phyloP scores from a whole-genome alignment of 2,113 vertebrate genomes.

The Phrynocephalus versicolor region DNA sequence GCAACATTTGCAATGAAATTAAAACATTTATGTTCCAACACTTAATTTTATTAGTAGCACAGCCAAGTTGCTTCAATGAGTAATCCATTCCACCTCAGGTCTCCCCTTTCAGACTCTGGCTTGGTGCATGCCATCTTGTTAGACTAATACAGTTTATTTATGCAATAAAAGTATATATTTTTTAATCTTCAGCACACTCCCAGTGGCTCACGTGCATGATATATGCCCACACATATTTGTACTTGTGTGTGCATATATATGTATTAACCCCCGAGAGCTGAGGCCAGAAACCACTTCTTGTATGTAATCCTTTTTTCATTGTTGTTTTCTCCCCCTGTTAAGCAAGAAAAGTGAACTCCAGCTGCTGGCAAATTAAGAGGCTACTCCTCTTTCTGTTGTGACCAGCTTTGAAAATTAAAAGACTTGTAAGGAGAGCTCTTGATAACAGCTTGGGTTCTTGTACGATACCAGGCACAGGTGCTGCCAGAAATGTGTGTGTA shows the following conservation, averaged over 20 bases:
- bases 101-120: constrained; percentile 27
- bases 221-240: not conserved
- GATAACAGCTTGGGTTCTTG: not conserved
- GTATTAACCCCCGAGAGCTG: not conserved
- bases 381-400: not conserved
- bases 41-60: constrained; percentile 74
- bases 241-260: not conserved
- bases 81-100: constrained; percentile 54
- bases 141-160: not conserved
- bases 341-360: not conserved
- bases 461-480: not conserved
- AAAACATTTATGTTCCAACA: constrained; percentile 72
- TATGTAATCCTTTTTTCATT: not conserved
- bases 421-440: not conserved
- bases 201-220: not conserved
- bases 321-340: not conserved
- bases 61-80: constrained; percentile 60
- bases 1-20: constrained; percentile 69
- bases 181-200: constrained; percentile 8
- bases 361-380: not conserved
- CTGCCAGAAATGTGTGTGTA: too few relatives aligned
- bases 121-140: not conserved
- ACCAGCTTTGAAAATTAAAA: not conserved
- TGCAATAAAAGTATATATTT: not conserved
- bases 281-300: not conserved